phyloP scores from a whole-genome alignment of 2,113 vertebrate genomes.

The Balaenoptera acutorostrata region DNA sequence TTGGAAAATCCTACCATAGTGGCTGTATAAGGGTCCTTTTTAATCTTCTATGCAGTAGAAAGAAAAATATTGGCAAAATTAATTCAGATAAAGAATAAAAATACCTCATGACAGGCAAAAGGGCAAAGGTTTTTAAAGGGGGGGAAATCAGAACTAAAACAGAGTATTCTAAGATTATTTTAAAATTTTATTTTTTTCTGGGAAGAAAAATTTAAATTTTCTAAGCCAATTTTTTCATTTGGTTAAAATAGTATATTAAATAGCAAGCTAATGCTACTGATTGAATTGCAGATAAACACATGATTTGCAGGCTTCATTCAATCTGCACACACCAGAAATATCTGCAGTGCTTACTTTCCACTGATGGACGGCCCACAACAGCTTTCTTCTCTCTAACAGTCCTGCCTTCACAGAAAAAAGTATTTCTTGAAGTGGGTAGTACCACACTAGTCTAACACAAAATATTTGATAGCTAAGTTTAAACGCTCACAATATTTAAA shows the following conservation, averaged over 20 bases:
- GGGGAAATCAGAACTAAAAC: slow-evolving; percentile 62
- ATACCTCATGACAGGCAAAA: neutral
- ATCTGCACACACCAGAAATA: neutral
- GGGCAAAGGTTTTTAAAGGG: neutral
- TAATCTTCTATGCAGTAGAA: slow-evolving; percentile 87
- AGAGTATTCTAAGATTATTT: slow-evolving; percentile 65
- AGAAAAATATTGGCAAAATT: slow-evolving; percentile 63
- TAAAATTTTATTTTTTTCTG: slow-evolving; percentile 14
- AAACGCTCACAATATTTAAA: slow-evolving; percentile 23
- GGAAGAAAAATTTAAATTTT: slow-evolving; percentile 55
- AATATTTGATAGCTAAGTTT: slow-evolving; percentile 35
- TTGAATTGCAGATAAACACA: slow-evolving; percentile 24
- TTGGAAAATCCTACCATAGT: slow-evolving; percentile 95
- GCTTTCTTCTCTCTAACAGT: slow-evolving; percentile 63
- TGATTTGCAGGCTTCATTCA: slow-evolving; percentile 34
- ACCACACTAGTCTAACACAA: slow-evolving; percentile 44
- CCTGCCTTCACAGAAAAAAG: slow-evolving; percentile 48
- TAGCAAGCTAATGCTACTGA: slow-evolving; percentile 40
- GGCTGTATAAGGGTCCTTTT: slow-evolving; percentile 91
- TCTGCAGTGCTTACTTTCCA: slow-evolving; percentile 63
- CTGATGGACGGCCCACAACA: slow-evolving; percentile 59
- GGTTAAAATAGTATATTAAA: slow-evolving; percentile 11
- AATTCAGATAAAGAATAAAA: slow-evolving; percentile 38
- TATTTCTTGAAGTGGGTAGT: slow-evolving; percentile 22
- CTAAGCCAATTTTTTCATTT: neutral